A percentile compares a stretch with the other conserved stretches of the same genome.
phyloP scores from a whole-genome alignment of 2,797 vertebrate species.

The Channa striata region DNA sequence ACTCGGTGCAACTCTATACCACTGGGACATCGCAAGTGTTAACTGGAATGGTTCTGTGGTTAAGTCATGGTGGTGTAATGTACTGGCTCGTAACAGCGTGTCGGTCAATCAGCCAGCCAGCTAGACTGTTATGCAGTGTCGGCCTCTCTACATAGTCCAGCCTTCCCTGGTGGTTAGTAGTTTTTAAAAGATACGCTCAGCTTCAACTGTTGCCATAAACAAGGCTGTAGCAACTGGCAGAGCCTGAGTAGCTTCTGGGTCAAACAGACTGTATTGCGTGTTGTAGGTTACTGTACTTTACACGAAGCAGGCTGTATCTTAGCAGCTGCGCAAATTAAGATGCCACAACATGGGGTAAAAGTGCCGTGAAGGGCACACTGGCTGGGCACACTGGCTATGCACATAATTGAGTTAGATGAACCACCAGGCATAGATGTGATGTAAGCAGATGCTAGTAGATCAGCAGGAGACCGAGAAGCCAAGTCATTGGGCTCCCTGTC shows the following conservation, averaged over 20 bases:
- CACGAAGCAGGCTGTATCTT: conserved; percentile 33
- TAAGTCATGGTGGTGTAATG: conserved; percentile 75
- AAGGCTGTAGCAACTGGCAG: conserved; percentile 45
- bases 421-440: conserved; percentile 29
- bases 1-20: conserved; percentile 62
- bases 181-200: conserved; percentile 48
- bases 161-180: conserved; percentile 52
- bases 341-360: conserved; percentile 27
- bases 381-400: conserved; percentile 26
- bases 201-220: conserved; percentile 64
- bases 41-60: conserved; percentile 67
- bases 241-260: conserved; percentile 30
- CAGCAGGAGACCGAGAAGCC: conserved; percentile 39
- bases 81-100: conserved; percentile 57
- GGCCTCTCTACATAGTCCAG: conserved; percentile 47
- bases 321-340: conserved; percentile 33
- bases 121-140: conserved; percentile 24
- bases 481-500: conserved; percentile 36
- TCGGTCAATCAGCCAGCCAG: conserved; percentile 59
- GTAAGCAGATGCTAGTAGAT: conserved; percentile 46
- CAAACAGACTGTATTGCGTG: conserved; percentile 32
- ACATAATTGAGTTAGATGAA: conserved; percentile 30
- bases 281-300: conserved; percentile 10
- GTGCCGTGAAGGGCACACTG: conserved; percentile 17
- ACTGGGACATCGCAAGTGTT: conserved; percentile 56